Conservation (phyloP, 1,140 invertebrate genomes). For the Bombus picipes region DNA sequence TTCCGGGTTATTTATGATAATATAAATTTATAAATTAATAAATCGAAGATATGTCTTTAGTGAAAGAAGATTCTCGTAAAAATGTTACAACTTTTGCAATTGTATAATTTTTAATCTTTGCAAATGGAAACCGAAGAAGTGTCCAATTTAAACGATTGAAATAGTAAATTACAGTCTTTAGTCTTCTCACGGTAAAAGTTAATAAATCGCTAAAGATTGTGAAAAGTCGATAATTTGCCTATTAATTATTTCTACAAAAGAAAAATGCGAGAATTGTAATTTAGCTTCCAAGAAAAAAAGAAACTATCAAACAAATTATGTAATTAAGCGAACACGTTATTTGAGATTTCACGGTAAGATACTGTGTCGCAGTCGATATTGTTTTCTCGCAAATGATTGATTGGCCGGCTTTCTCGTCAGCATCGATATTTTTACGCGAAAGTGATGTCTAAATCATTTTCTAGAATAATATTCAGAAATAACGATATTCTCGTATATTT, state of each 20-base stretch:
- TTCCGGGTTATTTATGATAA: not conserved
- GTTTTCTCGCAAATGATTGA: not conserved
- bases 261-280: not conserved
- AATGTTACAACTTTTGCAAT: no score
- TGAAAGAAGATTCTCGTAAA: no score
- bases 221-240: no score
- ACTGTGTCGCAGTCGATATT: not conserved
- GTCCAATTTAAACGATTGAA: not conserved
- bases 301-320: not conserved
- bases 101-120: not conserved
- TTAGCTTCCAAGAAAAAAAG: not conserved
- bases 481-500: constrained; percentile 22
- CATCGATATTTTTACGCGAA: not conserved
- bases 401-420: not conserved
- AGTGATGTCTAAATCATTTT: constrained; percentile 21
- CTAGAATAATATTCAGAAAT: constrained; percentile 30
- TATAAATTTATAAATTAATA: no score
- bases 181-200: not conserved
- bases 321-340: not conserved
- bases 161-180: not conserved
- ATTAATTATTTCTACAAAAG: no score
- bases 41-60: no score
- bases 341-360: not conserved
- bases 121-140: not conserved
- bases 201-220: not conserved